Conservation (phyloP, 2,797 vertebrate species). For the Helostoma temminkii region DNA sequence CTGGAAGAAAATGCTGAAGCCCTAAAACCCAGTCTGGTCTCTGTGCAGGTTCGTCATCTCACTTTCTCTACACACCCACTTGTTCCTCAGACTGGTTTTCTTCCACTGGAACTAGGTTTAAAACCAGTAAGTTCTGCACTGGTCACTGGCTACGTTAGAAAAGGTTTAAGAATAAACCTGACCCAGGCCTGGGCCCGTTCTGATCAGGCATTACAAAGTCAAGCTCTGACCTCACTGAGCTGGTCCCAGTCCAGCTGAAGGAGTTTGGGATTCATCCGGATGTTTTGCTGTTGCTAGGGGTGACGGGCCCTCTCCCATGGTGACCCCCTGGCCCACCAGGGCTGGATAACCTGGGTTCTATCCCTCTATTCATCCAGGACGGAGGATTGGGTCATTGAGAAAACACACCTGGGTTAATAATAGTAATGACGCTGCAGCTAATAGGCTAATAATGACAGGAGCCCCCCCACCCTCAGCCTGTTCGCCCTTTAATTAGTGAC, state of each 20-base stretch:
- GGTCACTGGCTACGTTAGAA: too few relatives aligned
- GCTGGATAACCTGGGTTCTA: neutral
- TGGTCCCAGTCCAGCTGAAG: neutral
- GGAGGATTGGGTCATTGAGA: constrained; percentile 78
- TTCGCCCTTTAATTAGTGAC: constrained; percentile 56
- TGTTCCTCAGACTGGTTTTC: too few relatives aligned
- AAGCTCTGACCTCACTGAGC: neutral
- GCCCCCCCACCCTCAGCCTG: constrained; percentile 19
- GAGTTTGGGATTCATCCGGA: neutral
- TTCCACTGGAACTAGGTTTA: too few relatives aligned
- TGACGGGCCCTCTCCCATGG: neutral
- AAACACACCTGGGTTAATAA: constrained; percentile 84
- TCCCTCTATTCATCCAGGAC: constrained; percentile 21
- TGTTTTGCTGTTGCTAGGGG: constrained; percentile 39
- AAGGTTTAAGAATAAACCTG: too few relatives aligned
- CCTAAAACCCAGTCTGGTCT: too few relatives aligned
- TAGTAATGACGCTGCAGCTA: constrained; percentile 61
- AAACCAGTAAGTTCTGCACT: too few relatives aligned
- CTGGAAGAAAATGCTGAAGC: too few relatives aligned
- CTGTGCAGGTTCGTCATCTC: too few relatives aligned
- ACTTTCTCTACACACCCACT: too few relatives aligned
- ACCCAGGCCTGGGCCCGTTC: too few relatives aligned
- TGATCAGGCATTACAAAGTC: neutral
- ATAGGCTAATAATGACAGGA: constrained; percentile 73
- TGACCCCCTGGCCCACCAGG: neutral